Evolutionary conservation across 2,113 vertebrate species (phyloP).

Genomic region (Scalopus aquaticus): DNA sequence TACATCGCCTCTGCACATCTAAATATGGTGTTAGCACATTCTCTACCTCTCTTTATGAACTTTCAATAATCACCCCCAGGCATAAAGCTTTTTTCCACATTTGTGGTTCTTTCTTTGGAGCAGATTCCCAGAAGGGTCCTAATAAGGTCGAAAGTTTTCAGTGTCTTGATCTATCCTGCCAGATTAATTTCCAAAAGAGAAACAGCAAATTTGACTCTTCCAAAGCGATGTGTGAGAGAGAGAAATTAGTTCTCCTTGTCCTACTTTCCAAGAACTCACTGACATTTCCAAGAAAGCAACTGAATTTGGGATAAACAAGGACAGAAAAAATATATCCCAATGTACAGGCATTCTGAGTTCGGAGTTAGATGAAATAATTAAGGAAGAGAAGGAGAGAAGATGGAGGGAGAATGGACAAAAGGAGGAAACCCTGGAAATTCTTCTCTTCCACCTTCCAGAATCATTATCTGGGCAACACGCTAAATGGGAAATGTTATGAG

Average conservation of each 20-base stretch:
- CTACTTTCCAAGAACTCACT: neutral
- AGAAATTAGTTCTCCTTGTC: neutral
- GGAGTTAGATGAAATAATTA: neutral
- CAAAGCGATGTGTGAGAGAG: neutral
- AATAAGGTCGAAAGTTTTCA: slow-evolving; percentile 24
- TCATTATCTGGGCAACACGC: neutral
- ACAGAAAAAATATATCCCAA: neutral
- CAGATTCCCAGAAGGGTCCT: slow-evolving; percentile 13
- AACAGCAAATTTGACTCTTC: neutral
- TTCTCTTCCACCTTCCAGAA: neutral
- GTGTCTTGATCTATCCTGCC: neutral
- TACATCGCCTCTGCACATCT: neutral
- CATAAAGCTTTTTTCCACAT: neutral
- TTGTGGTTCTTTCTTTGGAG: neutral
- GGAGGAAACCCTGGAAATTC: neutral
- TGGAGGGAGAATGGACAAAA: neutral
- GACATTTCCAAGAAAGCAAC: neutral
- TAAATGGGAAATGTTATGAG: neutral
- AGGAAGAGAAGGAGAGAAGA: neutral
- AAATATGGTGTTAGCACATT: neutral
- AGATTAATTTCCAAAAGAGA: slow-evolving; percentile 39
- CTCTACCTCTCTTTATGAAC: neutral
- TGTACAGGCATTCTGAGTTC: neutral
- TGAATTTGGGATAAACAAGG: neutral
- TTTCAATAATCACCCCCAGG: neutral